Percentiles rank a stretch among this genome's conserved stretches.
phyloP scores from a whole-genome alignment of 1,140 invertebrate genomes.

The Coelopa frigida region DNA sequence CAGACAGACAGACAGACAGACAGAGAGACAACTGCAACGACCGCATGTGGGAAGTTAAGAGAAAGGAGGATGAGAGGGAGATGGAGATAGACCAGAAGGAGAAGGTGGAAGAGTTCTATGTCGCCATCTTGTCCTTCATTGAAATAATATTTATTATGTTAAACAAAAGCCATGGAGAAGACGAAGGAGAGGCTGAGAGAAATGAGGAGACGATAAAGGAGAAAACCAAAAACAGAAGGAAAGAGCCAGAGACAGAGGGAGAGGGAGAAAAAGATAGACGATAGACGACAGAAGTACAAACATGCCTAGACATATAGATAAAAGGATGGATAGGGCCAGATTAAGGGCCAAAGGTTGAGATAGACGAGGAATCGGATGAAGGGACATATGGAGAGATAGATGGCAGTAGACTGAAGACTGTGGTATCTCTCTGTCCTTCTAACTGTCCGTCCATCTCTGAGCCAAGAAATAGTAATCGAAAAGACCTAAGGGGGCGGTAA shows the following conservation, averaged over 20 bases:
- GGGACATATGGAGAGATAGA: background rate
- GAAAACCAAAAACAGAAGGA: background rate
- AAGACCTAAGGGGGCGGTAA: too few relatives aligned
- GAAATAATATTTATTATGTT: slow-evolving; percentile 13
- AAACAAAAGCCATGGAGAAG: slow-evolving; percentile 7
- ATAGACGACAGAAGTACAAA: background rate
- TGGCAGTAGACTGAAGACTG: background rate
- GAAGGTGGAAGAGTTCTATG: too few relatives aligned
- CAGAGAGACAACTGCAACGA: too few relatives aligned
- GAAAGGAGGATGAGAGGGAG: too few relatives aligned
- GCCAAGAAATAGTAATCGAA: too few relatives aligned
- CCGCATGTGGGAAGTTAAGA: too few relatives aligned
- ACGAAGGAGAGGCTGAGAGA: background rate
- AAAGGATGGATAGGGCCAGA: background rate
- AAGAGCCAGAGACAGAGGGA: background rate
- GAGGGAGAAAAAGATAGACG: background rate
- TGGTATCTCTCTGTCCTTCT: too few relatives aligned
- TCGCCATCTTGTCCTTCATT: too few relatives aligned
- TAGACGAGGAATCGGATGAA: slow-evolving; percentile 3
- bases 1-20: too few relatives aligned
- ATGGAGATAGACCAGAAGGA: too few relatives aligned
- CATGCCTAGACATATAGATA: background rate
- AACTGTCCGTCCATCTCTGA: too few relatives aligned
- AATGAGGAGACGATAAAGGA: background rate
- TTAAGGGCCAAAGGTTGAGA: background rate